Base-by-base conservation (phyloP, 2,113 vertebrate species). In the Donacobius atricapilla region DNA sequence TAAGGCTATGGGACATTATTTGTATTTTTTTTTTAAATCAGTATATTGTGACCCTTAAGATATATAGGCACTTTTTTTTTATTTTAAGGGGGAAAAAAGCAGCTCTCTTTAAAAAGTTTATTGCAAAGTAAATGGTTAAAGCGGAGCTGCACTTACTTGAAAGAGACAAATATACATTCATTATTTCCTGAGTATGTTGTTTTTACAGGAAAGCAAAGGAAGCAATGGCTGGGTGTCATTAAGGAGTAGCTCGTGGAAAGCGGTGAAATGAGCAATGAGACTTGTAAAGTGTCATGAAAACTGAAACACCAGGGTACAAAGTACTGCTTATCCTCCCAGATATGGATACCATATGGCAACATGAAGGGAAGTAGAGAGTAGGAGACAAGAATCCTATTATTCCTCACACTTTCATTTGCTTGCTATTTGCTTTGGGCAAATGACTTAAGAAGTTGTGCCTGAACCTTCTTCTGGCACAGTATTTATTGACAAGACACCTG, bases 261-360 rank as follows among this genome's bases (percentile, higher is more conserved):
- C 23, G 33, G 76, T 95, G 95, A 94, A 97, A 96, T 92, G 94
- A 96, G 92, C 92, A 96, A 96, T 92, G 93, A 97, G 96, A 95
- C 92, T 97, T 97, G 94, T 97, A 96, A 96, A 95, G 90, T 90
- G 90, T 96, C 93, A 75, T 90, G 95, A 90, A 97, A 97, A 96
- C 92, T 96, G 96, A 96, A 97, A 96, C 94, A 96, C 96, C 90
- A 45, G 94, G 90, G 88, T 96, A 96, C 95, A 95, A 96, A 96
- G 95, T 96, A 90, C 88, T 42, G 76, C 93, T 93, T 96, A 92
- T 96, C 90, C 93, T 94, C 56, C 23, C 93, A 93, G 93, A 95
- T 92, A 94, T 88, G 88, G 92, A 90, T 92, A 92, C 95, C 93
- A 96, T 93, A 96, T 97, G 96, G 93, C 76, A 83, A 86, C 68